Percentiles rank a stretch among this genome's conserved stretches.
Evolutionary conservation across 2,888 invertebrate species (phyloP).

Genomic region (Agrochola circellaris): DNA sequence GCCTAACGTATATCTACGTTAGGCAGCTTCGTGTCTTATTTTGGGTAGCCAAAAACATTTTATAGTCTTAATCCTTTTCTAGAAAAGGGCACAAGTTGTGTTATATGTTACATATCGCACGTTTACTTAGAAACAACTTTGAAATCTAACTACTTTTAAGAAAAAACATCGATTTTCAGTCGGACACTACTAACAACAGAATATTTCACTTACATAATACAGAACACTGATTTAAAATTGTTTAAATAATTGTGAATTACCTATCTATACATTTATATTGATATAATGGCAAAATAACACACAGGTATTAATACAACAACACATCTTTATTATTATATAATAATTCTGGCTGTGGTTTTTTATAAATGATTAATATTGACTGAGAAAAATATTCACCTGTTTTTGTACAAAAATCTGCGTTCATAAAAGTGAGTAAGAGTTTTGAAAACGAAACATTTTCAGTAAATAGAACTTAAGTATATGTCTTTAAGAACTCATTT

Average conservation of each 20-base stretch:
- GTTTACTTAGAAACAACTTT: background rate
- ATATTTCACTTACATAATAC: constrained; percentile 44
- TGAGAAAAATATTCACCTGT: background rate
- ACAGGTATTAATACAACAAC: constrained; percentile 48
- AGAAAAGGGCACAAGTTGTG: background rate
- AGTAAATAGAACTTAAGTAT: background rate
- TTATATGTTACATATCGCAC: background rate
- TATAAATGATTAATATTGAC: background rate
- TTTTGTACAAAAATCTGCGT: background rate
- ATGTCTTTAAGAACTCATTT: background rate
- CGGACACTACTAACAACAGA: constrained; percentile 32
- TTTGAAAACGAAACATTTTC: background rate
- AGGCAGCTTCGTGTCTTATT: too few species aligned
- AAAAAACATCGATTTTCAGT: background rate
- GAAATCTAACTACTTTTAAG: background rate
- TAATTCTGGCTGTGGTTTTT: constrained; percentile 42
- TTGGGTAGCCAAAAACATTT: too few species aligned
- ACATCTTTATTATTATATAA: constrained; percentile 34
- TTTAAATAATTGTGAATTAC: constrained; percentile 53
- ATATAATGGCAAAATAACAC: constrained; percentile 52
- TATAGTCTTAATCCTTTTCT: background rate
- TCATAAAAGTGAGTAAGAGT: background rate
- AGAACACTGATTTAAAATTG: constrained; percentile 56
- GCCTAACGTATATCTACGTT: background rate
- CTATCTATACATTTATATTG: constrained; percentile 61